Base-by-base conservation (phyloP, 2,888 invertebrate genomes). In the Colostygia pectinataria region DNA sequence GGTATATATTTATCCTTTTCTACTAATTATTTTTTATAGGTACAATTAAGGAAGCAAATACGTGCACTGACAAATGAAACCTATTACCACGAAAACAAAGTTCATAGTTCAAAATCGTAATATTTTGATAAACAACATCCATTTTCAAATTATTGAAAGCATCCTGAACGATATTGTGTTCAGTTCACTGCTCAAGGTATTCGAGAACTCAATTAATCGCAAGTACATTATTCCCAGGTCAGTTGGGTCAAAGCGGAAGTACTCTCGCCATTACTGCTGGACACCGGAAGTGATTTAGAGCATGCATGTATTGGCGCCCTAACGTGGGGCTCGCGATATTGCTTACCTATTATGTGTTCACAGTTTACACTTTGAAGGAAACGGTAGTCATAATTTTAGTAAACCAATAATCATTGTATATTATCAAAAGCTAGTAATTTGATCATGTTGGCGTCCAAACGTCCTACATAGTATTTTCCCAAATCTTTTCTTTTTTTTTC, bases 251-350 rank as follows among this genome's bases (percentile, higher is more conserved):
- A 57, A 38, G 42, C 59, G 72, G 72, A 74, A 72, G 68, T 63
- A 28, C 43, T 49, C 27, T 31, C 29, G 49, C 72, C 64, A 77
- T 78, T 75, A 71, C 67, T 66, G 57, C 57, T 64, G 71, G 66
- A 67, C 68, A 67, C 64, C 66, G 74, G 73, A 76, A 74, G 71
- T 77, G 71, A 79, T 78, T 80, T 75, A 77, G 66, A 56, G 57
- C 36, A 42, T 51, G 48, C 34, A 33, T 25, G 27, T 46, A 44
- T 54, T 46, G 31, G 44, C 37, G 31, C 41, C 24, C 36, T 13
- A 45, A 31, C 37, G 34, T 34, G 45, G 45, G 32, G 27, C 27
- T 33, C 8, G 14, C 9, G 13, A 9, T 9, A 27, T 25, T 9
- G 37, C 14, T 18, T 18, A 15, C 25, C 10, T 18, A 28, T 18